These are phyloP conservation scores for Phytoseiulus persimilis DNA, from an alignment of 2,888 invertebrate genomes.

Conservation along the genomic window DNA sequence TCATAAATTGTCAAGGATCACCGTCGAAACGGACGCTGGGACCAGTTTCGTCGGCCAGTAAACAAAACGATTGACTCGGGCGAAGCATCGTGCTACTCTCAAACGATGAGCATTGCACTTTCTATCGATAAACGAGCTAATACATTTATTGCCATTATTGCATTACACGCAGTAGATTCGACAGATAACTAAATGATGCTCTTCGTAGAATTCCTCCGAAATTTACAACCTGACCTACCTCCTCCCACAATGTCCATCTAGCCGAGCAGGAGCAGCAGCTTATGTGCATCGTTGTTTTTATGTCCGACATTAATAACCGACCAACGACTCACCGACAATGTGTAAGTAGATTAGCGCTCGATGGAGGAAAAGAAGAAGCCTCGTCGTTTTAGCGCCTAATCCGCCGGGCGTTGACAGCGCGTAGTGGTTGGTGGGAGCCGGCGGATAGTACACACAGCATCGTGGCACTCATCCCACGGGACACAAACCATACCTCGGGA, in stretches of 20 bases:
- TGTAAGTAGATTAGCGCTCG: background rate
- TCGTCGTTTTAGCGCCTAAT: background rate
- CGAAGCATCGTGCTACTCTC: background rate
- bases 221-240: conserved; percentile 5
- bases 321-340: background rate
- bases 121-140: conserved; percentile 5
- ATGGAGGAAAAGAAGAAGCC: background rate
- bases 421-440: conserved; percentile 5
- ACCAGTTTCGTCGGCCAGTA: background rate
- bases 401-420: background rate
- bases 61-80: background rate
- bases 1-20: background rate
- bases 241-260: background rate
- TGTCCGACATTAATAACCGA: background rate
- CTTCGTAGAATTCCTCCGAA: background rate
- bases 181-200: background rate
- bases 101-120: background rate
- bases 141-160: background rate
- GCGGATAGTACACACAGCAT: background rate
- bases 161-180: background rate
- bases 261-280: background rate
- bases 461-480: background rate
- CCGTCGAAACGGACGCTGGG: background rate
- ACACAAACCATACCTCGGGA: too few species aligned
- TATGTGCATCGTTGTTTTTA: background rate